Evolutionary conservation across 2,113 vertebrate species (phyloP).

Genomic region (Caranx melampygus): DNA sequence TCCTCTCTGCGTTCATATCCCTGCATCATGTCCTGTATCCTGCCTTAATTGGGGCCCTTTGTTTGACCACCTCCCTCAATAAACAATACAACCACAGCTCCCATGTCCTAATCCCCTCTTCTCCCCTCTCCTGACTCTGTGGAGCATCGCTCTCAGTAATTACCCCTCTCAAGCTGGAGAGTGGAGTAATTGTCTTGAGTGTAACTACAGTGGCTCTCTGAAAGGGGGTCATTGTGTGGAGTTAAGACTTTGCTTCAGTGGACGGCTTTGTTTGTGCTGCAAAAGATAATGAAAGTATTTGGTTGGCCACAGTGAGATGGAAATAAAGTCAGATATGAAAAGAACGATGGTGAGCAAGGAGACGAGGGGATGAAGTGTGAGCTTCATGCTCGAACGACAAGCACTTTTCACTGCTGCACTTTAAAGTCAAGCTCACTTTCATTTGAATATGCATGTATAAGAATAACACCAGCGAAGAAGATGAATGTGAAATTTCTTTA

Average conservation of each 20-base stretch:
- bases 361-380: conserved; percentile 25
- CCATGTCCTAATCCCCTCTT: conserved; percentile 65
- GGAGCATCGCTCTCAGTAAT: conserved; percentile 81
- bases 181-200: conserved; percentile 83
- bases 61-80: conserved; percentile 79
- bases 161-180: conserved; percentile 79
- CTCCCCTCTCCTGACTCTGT: conserved; percentile 64
- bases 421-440: background rate
- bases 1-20: conserved; percentile 37
- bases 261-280: conserved; percentile 82
- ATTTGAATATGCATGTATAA: background rate
- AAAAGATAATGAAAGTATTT: conserved; percentile 85
- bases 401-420: conserved; percentile 2
- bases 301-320: conserved; percentile 68
- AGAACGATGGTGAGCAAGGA: conserved; percentile 34
- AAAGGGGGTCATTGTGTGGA: conserved; percentile 85
- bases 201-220: conserved; percentile 83
- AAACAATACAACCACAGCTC: conserved; percentile 78
- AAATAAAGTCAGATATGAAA: conserved; percentile 67
- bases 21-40: conserved; percentile 55
- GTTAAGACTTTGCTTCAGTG: conserved; percentile 79
- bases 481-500: conserved; percentile 66
- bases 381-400: background rate
- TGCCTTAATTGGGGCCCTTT: conserved; percentile 75
- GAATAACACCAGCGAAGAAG: conserved; percentile 48